These are phyloP conservation scores for Eupithecia insigniata DNA, from an alignment of 2,888 invertebrate genomes.

Conservation along the genomic window DNA sequence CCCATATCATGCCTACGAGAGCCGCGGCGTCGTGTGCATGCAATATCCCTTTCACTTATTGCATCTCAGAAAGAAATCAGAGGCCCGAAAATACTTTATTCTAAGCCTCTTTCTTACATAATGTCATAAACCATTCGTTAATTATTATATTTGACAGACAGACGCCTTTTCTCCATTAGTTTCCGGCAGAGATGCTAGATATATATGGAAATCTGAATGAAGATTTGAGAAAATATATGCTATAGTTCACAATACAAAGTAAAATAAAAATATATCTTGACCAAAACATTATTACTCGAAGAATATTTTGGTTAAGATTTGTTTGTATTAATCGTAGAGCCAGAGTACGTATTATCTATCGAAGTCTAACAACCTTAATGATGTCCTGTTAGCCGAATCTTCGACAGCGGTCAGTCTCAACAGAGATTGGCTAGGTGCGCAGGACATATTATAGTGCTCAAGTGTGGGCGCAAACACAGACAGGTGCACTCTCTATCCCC, in stretches of 20 bases:
- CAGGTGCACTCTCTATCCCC: too few species aligned
- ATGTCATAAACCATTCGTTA: conserved; percentile 9
- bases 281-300: too few species aligned
- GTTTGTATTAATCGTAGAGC: background rate
- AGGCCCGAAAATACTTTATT: conserved; percentile 19
- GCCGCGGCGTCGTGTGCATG: background rate
- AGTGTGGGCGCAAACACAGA: too few species aligned
- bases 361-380: too few species aligned
- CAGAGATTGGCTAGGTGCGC: too few species aligned
- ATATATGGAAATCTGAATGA: background rate
- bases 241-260: background rate
- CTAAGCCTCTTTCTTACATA: conserved; percentile 25
- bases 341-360: too few species aligned
- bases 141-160: conserved; percentile 6
- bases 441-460: too few species aligned
- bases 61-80: conserved; percentile 38
- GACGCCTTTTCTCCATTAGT: background rate
- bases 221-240: background rate
- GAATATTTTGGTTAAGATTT: background rate
- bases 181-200: background rate
- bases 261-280: background rate
- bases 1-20: background rate
- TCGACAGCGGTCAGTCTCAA: too few species aligned
- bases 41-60: conserved; percentile 52
- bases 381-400: too few species aligned